Percentiles rank a stretch among this genome's conserved stretches.
These are phyloP conservation scores for Aldabrachelys gigantea DNA, from an alignment of 2,113 vertebrate genomes.

Conservation along the genomic window DNA sequence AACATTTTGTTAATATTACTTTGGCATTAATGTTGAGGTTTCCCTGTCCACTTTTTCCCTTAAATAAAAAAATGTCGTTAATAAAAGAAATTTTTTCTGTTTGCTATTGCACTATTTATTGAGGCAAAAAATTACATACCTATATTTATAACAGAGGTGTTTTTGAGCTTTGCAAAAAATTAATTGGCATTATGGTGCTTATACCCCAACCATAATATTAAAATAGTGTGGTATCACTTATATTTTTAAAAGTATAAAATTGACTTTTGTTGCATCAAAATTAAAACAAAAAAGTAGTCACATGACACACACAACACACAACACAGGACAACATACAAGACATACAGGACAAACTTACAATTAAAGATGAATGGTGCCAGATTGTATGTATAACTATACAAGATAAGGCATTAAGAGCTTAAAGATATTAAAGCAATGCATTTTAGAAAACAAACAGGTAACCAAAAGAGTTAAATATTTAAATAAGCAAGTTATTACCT, in stretches of 20 bases:
- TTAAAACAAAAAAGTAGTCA: no score
- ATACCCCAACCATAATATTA: background rate
- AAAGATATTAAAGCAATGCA: no score
- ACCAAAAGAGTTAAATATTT: no score
- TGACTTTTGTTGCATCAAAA: background rate
- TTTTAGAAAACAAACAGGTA: no score
- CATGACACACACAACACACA: no score
- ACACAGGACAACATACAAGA: no score
- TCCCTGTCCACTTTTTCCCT: background rate
- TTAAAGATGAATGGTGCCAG: no score
- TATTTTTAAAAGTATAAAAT: background rate
- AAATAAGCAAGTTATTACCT: no score
- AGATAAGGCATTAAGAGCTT: no score
- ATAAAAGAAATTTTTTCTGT: background rate
- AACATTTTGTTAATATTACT: background rate
- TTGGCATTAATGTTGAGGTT: background rate
- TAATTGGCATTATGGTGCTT: background rate
- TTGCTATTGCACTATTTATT: background rate
- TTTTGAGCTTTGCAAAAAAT: background rate
- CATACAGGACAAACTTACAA: no score
- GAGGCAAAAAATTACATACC: background rate
- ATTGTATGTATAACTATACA: no score
- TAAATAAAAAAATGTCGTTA: background rate
- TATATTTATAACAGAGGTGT: background rate
- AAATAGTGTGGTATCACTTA: background rate